Base-by-base conservation (phyloP, 2,797 vertebrate genomes). In the Oophaga sylvatica region DNA sequence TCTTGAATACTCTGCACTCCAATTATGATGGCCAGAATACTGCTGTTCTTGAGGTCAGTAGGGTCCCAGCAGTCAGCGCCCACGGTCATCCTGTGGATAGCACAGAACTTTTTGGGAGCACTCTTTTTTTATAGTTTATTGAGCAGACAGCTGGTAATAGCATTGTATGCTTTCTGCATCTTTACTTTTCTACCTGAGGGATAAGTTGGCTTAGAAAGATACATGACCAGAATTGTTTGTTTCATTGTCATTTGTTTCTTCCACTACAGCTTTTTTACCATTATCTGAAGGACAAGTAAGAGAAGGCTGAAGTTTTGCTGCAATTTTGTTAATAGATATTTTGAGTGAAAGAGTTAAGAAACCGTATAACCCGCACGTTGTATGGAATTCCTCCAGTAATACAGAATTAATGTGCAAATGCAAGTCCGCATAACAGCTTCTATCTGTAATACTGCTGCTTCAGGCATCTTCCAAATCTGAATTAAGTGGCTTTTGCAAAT, bases 161-260 rank as follows among this genome's bases (percentile, higher is more conserved):
- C 53, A 59, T 59, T 15, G 57, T 17, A 3, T 59, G 35, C 13
- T 3, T 16, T 59, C 57, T 15, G 12, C 57, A 59, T 59, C 57
- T 12, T 15, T 59, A 59, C 3, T 16, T 7, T 17, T 31, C 31
- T 31, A 13, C 5, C 2, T 67, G 11, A 4, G n/a, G 3, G 11
- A 29, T 71, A 17, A 41, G 2, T 19, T 5, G 17, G 31, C 3
- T 71, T 35, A 71, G 16, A 73, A 7, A 35, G 31, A 19, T 71
- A 19, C 17, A 45, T 45, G 31, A 41, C 7, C 13, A 71, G 70
- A 7, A 48, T 75, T 41, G 48, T 77, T 53, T 77, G 75, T 77
- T 56, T 77, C 45, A 48, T 75, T 75, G 45, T 75, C 20, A 22
- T 29, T 48, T 83, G 17, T 83, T 29, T 83, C 29, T 22, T 83